Percentiles rank a stretch among this genome's conserved stretches.
These are phyloP conservation scores for Drosophila lacicola DNA, from an alignment of 2,888 invertebrate genomes.

Conservation along the genomic window DNA sequence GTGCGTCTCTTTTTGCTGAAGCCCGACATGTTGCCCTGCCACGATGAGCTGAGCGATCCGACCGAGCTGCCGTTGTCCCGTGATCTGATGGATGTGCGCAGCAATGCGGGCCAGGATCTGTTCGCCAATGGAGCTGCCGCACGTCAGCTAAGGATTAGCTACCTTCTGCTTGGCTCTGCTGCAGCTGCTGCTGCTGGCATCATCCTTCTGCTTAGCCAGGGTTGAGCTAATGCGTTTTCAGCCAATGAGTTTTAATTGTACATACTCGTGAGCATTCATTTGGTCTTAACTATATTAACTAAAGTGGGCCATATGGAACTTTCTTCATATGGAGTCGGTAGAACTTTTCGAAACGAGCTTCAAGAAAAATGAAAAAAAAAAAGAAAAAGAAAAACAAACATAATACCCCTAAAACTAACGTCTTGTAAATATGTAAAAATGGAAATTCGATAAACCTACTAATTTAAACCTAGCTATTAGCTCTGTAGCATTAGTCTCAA, in stretches of 20 bases:
- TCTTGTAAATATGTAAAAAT: slow-evolving; percentile 75
- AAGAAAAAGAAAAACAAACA: slow-evolving; percentile 19
- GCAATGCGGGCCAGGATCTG: slow-evolving; percentile 74
- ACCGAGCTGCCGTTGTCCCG: slow-evolving; percentile 88
- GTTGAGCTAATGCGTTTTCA: slow-evolving; percentile 15
- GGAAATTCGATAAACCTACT: slow-evolving; percentile 62
- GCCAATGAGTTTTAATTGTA: slow-evolving; percentile 61
- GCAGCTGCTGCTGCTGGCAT: background rate
- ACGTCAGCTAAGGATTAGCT: slow-evolving; percentile 15
- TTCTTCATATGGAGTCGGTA: slow-evolving; percentile 13
- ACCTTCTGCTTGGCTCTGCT: slow-evolving; percentile 14
- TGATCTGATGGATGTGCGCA: slow-evolving; percentile 85
- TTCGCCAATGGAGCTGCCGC: slow-evolving; percentile 40
- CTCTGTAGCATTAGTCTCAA: slow-evolving; percentile 69
- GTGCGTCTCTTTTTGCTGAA: slow-evolving; percentile 86
- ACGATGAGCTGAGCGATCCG: slow-evolving; percentile 87
- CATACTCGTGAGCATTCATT: slow-evolving; percentile 61
- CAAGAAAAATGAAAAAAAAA: slow-evolving; percentile 37
- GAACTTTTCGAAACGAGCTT: slow-evolving; percentile 73
- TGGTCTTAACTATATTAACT: slow-evolving; percentile 13
- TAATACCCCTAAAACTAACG: slow-evolving; percentile 40
- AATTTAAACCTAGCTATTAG: slow-evolving; percentile 64
- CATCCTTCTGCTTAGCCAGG: slow-evolving; percentile 33
- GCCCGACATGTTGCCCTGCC: slow-evolving; percentile 87
- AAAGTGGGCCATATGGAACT: background rate